These are phyloP conservation scores for Piscicola geometra DNA, from an alignment of 2,888 invertebrate species.

Conservation along the genomic window DNA sequence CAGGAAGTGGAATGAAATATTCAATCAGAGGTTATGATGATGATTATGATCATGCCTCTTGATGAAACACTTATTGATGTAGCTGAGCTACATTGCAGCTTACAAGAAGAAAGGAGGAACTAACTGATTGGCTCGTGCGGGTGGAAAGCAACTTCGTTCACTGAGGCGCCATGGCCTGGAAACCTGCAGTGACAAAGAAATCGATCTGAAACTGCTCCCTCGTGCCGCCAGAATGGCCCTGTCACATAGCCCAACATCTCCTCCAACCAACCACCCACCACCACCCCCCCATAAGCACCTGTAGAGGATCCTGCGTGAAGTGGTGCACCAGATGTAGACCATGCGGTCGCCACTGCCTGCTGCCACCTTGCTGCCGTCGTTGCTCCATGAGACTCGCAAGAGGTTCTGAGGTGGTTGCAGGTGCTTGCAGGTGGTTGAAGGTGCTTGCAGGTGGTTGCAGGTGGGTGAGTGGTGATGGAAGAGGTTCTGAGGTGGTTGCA, in stretches of 20 bases:
- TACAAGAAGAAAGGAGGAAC: no score
- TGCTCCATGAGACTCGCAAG: slow-evolving; percentile 84
- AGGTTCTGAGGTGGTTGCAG: slow-evolving; percentile 70
- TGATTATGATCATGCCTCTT: no score
- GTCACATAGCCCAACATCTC: no score
- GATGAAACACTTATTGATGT: no score
- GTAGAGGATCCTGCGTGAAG: slow-evolving; percentile 81
- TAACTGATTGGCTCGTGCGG: slow-evolving; percentile 79
- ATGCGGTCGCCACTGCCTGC: slow-evolving; percentile 91
- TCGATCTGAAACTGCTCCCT: no score
- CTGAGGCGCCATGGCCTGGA: slow-evolving; percentile 94
- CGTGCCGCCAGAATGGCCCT: no score
- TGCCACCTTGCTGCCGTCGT: slow-evolving; percentile 82
- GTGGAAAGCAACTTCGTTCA: slow-evolving; percentile 93
- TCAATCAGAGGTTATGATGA: no score
- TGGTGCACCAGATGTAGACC: slow-evolving; percentile 95
- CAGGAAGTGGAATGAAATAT: slow-evolving; percentile 11
- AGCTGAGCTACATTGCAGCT: no score
- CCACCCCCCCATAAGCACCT: slow-evolving; percentile 57
- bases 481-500: neutral
- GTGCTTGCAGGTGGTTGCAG: neutral
- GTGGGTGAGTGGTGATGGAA: neutral
- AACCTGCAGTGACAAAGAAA: slow-evolving; percentile 59
- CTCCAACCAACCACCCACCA: no score
- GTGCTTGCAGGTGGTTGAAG: neutral